Percentiles rank a stretch among this genome's conserved stretches.
These are phyloP conservation scores for Hetaerina americana DNA, from an alignment of 1,140 invertebrate genomes.

Conservation along the genomic window DNA sequence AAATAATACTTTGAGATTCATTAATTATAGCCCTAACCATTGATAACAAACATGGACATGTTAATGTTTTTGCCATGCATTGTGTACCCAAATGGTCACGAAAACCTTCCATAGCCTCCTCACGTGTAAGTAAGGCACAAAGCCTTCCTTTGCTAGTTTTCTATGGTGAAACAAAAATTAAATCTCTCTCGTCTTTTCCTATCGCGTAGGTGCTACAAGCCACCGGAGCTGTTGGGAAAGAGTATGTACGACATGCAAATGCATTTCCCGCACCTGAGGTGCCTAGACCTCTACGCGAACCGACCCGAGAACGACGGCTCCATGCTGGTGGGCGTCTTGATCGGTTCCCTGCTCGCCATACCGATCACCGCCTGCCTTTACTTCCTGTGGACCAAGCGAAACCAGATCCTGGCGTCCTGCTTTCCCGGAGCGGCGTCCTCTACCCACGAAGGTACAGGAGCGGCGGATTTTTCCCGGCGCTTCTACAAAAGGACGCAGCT, in stretches of 20 bases:
- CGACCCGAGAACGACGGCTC: conserved; percentile 47
- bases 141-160: no score
- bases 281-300: conserved; percentile 42
- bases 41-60: no score
- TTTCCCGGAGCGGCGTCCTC: conserved; percentile 25
- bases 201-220: conserved; percentile 38
- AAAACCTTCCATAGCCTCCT: no score
- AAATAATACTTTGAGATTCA: no score
- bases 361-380: conserved; percentile 42
- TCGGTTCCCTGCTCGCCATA: conserved; percentile 48
- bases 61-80: no score
- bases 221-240: conserved; percentile 39
- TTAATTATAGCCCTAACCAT: no score
- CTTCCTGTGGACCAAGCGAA: conserved; percentile 30
- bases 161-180: no score
- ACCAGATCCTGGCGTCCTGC: background rate
- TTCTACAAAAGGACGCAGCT: conserved; percentile 46
- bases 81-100: no score
- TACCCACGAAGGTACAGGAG: conserved; percentile 23
- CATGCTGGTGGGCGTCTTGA: conserved; percentile 49
- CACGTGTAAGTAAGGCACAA: no score
- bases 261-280: conserved; percentile 40
- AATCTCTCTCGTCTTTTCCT: conserved; percentile 7
- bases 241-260: conserved; percentile 39
- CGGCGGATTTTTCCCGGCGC: conserved; percentile 44